Percentiles rank a stretch among this genome's conserved stretches.
phyloP scores from a whole-genome alignment of 2,888 invertebrate genomes.

The Apeira syringaria region DNA sequence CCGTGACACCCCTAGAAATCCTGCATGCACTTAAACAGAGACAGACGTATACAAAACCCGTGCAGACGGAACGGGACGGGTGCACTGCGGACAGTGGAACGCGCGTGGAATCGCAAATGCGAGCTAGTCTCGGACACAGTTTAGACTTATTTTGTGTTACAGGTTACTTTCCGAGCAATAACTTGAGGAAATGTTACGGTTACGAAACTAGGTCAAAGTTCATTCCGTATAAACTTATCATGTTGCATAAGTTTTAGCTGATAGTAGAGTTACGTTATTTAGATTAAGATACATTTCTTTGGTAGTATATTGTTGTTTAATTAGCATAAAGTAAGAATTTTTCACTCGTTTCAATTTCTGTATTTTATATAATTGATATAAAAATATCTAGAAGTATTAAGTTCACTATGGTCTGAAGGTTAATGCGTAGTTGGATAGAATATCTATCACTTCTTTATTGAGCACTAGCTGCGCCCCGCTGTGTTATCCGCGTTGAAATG shows the following conservation, averaged over 20 bases:
- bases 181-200: conserved; percentile 17
- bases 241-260: not conserved
- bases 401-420: too few species aligned
- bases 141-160: conserved; percentile 45
- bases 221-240: not conserved
- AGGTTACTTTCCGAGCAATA: conserved; percentile 39
- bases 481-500: too few species aligned
- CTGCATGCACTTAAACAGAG: conserved; percentile 60
- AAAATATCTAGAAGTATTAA: too few species aligned
- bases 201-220: conserved; percentile 9
- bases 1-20: conserved; percentile 63
- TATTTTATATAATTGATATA: too few species aligned
- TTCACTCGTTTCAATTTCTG: too few species aligned
- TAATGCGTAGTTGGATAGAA: too few species aligned
- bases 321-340: too few species aligned
- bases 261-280: not conserved
- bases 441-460: too few species aligned
- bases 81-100: conserved; percentile 70
- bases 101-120: conserved; percentile 72
- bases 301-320: too few species aligned
- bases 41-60: conserved; percentile 32
- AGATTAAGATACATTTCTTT: not conserved
- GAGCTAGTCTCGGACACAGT: conserved; percentile 43
- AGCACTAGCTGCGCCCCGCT: too few species aligned
- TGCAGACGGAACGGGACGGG: conserved; percentile 42